phyloP scores from a whole-genome alignment of 2,797 vertebrate species.

The Hipposideros larvatus region DNA sequence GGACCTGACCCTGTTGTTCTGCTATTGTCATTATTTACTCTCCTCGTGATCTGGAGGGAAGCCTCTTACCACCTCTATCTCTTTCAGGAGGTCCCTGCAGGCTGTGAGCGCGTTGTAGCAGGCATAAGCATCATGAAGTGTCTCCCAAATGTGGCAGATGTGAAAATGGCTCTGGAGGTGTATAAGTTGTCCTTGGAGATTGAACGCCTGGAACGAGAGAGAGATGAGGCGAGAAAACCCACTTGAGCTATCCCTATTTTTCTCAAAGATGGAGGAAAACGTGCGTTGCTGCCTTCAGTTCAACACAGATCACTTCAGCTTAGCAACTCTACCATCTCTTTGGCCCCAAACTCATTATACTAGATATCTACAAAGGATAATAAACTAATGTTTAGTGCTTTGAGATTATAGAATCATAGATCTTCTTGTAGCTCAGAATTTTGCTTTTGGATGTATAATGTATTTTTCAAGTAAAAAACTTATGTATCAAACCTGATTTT shows the following conservation, averaged over 20 bases:
- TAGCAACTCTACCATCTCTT: background rate
- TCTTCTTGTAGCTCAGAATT: background rate
- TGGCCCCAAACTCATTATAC: background rate
- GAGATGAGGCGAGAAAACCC: accelerated
- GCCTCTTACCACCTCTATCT: background rate
- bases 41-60: background rate
- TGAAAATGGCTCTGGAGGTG: conserved; percentile 65
- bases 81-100: conserved; percentile 52
- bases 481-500: background rate
- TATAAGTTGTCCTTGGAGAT: conserved; percentile 76
- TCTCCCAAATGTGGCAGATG: background rate
- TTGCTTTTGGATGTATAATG: background rate
- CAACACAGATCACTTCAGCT: background rate
- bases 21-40: background rate
- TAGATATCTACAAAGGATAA: background rate
- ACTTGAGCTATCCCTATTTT: accelerated
- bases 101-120: conserved; percentile 18
- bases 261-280: background rate
- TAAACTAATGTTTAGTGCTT: background rate
- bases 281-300: background rate
- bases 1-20: background rate
- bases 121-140: conserved; percentile 48
- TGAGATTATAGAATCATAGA: background rate
- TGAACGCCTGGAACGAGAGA: background rate
- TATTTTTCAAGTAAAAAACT: conserved; percentile 43